A percentile compares a stretch with the other conserved stretches of the same genome.
Evolutionary conservation across 2,888 invertebrate genomes (phyloP).

Genomic region (Meganola albula): DNA sequence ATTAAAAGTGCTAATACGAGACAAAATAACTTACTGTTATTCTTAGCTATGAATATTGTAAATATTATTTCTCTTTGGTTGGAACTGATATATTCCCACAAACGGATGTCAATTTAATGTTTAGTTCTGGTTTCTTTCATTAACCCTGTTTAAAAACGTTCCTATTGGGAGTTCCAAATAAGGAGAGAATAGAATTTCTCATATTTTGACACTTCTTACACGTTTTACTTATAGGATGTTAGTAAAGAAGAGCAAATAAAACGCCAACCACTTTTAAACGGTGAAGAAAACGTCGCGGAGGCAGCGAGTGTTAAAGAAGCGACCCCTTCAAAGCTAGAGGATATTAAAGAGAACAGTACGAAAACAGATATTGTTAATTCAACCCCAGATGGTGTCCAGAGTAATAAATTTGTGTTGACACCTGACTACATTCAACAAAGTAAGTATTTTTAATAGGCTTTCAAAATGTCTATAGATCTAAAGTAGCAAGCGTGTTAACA

Average conservation of each 20-base stretch:
- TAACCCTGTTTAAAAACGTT: conserved; percentile 24
- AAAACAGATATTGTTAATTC: conserved; percentile 63
- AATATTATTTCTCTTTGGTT: conserved; percentile 22
- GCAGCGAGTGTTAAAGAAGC: conserved; percentile 60
- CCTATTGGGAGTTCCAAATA: too few relatives aligned
- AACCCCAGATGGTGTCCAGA: conserved; percentile 41
- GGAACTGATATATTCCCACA: conserved; percentile 74
- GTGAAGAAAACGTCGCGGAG: conserved; percentile 64
- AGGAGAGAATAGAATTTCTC: conserved; percentile 8
- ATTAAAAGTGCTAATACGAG: conserved; percentile 35
- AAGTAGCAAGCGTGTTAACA: background rate
- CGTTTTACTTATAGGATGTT: conserved; percentile 57
- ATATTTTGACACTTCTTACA: conserved; percentile 29
- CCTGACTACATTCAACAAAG: conserved; percentile 97
- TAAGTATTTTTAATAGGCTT: conserved; percentile 67
- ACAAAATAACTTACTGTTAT: conserved; percentile 4
- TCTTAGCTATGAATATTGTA: conserved; percentile 17
- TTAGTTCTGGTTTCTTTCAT: conserved; percentile 36
- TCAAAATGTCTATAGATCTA: background rate
- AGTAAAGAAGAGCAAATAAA: conserved; percentile 57
- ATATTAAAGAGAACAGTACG: conserved; percentile 57
- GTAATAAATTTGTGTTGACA: conserved; percentile 87
- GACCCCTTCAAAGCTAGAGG: conserved; percentile 58
- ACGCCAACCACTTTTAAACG: conserved; percentile 56
- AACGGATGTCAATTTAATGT: conserved; percentile 47